Evolutionary conservation across 2,797 vertebrate genomes (phyloP), one percentile per base, ranked within the genome.

Genomic region (Adelosebastes latens): DNA sequence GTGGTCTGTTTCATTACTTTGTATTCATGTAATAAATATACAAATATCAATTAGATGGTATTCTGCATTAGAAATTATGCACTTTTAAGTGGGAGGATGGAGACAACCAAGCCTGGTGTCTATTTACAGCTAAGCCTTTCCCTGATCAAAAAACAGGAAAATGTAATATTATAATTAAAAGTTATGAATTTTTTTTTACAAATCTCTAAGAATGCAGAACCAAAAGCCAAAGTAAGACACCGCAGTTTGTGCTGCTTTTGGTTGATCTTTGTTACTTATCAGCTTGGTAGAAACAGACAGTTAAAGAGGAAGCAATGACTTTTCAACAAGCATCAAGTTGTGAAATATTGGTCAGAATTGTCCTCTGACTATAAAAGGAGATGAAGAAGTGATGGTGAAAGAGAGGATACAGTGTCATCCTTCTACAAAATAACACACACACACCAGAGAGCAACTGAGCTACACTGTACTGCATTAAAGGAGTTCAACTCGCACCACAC

Each of bases 271-370:
- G 24, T 4, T 39, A 53, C 11, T 8, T 81, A 27, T 66, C 13
- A 2, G 2, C 46, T 60, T 12, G 0, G 13, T 60, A 56, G 39
- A 73, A 72, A 58, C 24, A 74, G 36, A 56, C 8, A 3, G 2
- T 63, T 25, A n/a, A 65, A 78, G 53, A 72, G 82, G 82, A 88
- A 82, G 39, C 6, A 18, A 22, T 20, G 29, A 62, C 27, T 34
- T 56, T 66, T 29, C 11, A 63, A 53, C n/a, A 27, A 42, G 53
- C 62, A 24, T 8, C 12, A 68, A 59, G n/a, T 46, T 32, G 3
- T 3, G 34, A 36, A 36, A 53, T 53, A 22, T 22, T 22, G n/a
- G 20, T 53, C 49, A 53, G 49, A 53, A 22, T 1, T 9, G 46
- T 46, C 25, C 52, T 39, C 60, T 10, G 53, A 55, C 59, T 29